phyloP scores from a whole-genome alignment of 2,113 vertebrate genomes.

The Gasterosteus nipponicus region DNA sequence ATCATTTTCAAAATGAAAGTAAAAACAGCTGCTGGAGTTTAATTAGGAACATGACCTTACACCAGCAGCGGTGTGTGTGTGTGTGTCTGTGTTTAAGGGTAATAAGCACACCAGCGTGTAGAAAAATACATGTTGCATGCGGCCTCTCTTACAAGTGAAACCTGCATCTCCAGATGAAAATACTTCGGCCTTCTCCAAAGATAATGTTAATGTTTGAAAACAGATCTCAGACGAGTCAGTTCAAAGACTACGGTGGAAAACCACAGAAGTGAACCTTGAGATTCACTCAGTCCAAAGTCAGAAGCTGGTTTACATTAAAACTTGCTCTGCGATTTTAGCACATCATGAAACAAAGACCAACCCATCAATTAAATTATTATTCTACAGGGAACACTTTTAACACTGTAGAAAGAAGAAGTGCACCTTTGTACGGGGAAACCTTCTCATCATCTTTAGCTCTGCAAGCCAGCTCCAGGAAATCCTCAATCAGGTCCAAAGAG shows the following conservation, averaged over 20 bases:
- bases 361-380: background rate
- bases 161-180: conserved; percentile 60
- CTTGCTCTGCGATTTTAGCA: conserved; percentile 13
- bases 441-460: conserved; percentile 89
- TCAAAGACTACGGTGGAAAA: conserved; percentile 41
- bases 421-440: conserved; percentile 93
- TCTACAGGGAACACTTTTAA: too few relatives aligned
- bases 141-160: conserved; percentile 58
- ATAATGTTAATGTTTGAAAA: background rate
- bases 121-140: conserved; percentile 57
- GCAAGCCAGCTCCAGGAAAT: conserved; percentile 93
- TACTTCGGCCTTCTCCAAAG: conserved; percentile 25
- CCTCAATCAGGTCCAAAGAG: conserved; percentile 98
- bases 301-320: conserved; percentile 1
- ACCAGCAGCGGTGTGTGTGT: conserved; percentile 66
- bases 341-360: conserved; percentile 22
- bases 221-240: conserved; percentile 16
- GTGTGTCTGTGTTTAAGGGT: conserved; percentile 61
- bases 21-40: conserved; percentile 84
- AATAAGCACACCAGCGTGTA: conserved; percentile 53
- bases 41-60: conserved; percentile 83
- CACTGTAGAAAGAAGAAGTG: conserved; percentile 15
- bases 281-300: conserved; percentile 23
- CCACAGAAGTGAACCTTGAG: conserved; percentile 38
- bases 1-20: conserved; percentile 85